Base-by-base conservation (phyloP, 2,888 invertebrate species). In the Eilema caniola region DNA sequence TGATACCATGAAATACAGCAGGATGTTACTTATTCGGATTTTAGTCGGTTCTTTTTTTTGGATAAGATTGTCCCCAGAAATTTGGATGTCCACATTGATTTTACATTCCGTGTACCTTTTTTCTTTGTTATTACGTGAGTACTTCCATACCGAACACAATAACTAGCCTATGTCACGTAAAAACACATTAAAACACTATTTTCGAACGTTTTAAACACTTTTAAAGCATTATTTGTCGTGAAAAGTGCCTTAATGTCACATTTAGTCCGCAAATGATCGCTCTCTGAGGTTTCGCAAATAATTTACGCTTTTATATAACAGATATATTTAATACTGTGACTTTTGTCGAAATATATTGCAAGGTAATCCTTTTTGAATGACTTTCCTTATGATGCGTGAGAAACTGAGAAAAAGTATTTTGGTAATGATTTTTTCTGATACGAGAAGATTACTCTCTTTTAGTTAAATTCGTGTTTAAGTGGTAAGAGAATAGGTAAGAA, bases 291-390 rank as follows among this genome's bases (percentile, higher is more conserved):
- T 64, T 64, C n/a, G 47, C 28, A 20, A 25, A 25, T 63, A 63
- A 47, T 63, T 47, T 53, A 11, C n/a, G 23, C 64, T 53, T 64
- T 64, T 53, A 64, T 28, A 12, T 64, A 53, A 53, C 24, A 24
- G 16, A 37, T 20, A 16, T 8, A 20, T 10, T 53, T 53, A 53
- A 53, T 53, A 20, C 47, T 47, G 20, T 3, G 20, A n/a, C n/a
- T 53, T 37, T 53, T 53, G 53, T 53, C 53, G 20, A 59, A 59
- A 25, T 59, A 59, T 25, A 59, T 59, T 59, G 1, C 28, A 28
- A 25, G 14, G 16, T 25, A 25, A 59, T 59, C 59, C 28, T 59
- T 59, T 28, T 59, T 24, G 25, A 16, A 24, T 25, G 16, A 59
- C 25, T 25, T 59, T 59, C 25, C 25, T 59, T 25, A 16, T 59